Conservation (phyloP, 2,113 vertebrate genomes). For the Bubo bubo region DNA sequence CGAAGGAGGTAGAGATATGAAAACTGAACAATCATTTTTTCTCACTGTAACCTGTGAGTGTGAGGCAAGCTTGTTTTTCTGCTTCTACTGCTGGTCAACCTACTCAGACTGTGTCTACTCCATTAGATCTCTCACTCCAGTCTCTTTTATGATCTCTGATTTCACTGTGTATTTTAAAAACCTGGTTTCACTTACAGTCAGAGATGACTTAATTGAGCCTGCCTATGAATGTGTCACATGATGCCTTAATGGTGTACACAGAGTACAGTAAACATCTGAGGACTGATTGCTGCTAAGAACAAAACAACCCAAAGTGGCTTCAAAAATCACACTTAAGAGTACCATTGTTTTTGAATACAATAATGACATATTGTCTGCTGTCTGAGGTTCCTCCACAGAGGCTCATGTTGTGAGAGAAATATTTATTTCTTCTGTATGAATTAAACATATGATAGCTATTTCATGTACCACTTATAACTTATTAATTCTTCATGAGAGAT, state of each 20-base stretch:
- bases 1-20: background rate
- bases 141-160: conserved; percentile 13
- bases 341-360: background rate
- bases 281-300: conserved; percentile 12
- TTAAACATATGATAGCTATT: conserved; percentile 46
- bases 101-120: background rate
- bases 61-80: background rate
- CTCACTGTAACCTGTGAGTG: background rate
- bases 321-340: background rate
- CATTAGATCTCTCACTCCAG: background rate
- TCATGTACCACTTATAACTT: background rate
- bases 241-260: conserved; percentile 14
- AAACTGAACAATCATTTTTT: background rate
- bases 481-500: conserved; percentile 48
- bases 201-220: conserved; percentile 15
- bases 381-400: background rate
- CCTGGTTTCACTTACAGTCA: background rate
- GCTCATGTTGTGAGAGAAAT: background rate
- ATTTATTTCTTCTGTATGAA: conserved; percentile 37
- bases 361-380: background rate
- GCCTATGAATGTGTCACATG: conserved; percentile 7
- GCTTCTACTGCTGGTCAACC: background rate
- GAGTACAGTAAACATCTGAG: conserved; percentile 44
- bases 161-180: conserved; percentile 31
- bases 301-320: conserved; percentile 10